A percentile compares a stretch with the other conserved stretches of the same genome.
Evolutionary conservation across 2,113 vertebrate species (phyloP).

Genomic region (Zosterops japonicus): DNA sequence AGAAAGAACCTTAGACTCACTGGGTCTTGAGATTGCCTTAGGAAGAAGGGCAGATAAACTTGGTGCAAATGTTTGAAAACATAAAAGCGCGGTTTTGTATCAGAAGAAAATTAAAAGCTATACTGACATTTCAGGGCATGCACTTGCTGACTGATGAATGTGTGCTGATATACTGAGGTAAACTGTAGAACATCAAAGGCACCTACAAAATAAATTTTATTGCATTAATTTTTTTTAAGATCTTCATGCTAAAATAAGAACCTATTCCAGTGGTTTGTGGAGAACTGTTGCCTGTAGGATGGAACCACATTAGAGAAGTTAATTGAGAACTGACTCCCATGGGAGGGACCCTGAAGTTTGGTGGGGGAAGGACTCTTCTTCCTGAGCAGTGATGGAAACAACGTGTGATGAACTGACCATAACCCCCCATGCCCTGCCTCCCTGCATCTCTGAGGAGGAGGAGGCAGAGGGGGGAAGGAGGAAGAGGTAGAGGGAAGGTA

Average conservation of each 20-base stretch:
- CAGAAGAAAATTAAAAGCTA: not conserved
- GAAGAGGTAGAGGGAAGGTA: not conserved
- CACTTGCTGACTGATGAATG: not conserved
- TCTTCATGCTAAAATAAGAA: not conserved
- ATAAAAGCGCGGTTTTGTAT: not conserved
- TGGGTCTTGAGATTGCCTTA: not conserved
- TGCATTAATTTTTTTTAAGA: not conserved
- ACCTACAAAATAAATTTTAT: not conserved
- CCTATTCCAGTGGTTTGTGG: not conserved
- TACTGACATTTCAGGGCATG: accelerated
- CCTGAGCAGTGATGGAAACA: not conserved
- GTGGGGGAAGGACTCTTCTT: not conserved
- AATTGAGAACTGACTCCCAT: not conserved
- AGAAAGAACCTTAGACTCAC: not conserved
- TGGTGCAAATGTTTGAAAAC: not conserved
- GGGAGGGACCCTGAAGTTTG: too few species aligned
- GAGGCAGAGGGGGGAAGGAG: not conserved
- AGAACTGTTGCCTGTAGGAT: not conserved
- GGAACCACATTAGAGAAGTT: too few species aligned
- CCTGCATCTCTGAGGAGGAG: not conserved
- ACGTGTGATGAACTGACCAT: accelerated
- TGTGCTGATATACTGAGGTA: not conserved
- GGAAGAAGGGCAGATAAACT: not conserved
- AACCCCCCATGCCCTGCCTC: not conserved
- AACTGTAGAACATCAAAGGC: not conserved